Evolutionary conservation across 2,797 vertebrate species (phyloP).

Genomic region (Gephyroberyx darwinii): DNA sequence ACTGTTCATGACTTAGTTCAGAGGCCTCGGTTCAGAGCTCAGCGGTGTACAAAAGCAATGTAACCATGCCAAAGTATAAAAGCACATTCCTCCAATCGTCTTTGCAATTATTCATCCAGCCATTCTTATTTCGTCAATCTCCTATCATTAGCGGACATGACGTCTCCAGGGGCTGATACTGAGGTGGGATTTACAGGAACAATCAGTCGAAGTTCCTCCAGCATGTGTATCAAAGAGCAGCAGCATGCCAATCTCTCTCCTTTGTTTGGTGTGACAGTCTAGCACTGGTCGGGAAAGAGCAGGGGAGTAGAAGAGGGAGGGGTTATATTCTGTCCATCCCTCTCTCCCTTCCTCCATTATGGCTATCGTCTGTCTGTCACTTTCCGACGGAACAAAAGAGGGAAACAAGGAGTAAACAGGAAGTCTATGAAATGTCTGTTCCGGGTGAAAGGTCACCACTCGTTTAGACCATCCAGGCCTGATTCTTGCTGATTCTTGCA

Average conservation of each 20-base stretch:
- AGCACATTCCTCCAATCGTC: constrained; percentile 58
- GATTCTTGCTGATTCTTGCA: constrained; percentile 19
- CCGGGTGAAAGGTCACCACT: constrained; percentile 74
- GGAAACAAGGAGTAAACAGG: constrained; percentile 32
- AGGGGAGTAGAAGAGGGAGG: constrained; percentile 17
- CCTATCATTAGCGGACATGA: constrained; percentile 40
- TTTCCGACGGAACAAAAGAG: constrained; percentile 49
- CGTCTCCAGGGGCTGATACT: constrained; percentile 32
- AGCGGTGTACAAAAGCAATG: constrained; percentile 25
- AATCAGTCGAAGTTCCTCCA: constrained; percentile 56
- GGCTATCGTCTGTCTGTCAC: constrained; percentile 56
- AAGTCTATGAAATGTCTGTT: constrained; percentile 47
- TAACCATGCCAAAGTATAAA: constrained; percentile 40
- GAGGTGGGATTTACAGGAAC: constrained; percentile 57
- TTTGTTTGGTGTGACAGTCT: constrained; percentile 42
- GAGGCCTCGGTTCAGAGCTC: constrained; percentile 25
- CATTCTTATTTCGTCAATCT: constrained; percentile 24
- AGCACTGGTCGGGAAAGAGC: constrained; percentile 26
- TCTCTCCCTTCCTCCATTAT: constrained; percentile 55
- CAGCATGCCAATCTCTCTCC: constrained; percentile 45
- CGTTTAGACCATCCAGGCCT: constrained; percentile 50
- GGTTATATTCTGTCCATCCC: constrained; percentile 13
- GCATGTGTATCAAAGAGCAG: constrained; percentile 63
- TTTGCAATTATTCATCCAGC: constrained; percentile 27
- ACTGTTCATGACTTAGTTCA: constrained; percentile 12